Evolutionary conservation across 2,888 invertebrate species (phyloP).

Genomic region (Melanophora roralis): DNA sequence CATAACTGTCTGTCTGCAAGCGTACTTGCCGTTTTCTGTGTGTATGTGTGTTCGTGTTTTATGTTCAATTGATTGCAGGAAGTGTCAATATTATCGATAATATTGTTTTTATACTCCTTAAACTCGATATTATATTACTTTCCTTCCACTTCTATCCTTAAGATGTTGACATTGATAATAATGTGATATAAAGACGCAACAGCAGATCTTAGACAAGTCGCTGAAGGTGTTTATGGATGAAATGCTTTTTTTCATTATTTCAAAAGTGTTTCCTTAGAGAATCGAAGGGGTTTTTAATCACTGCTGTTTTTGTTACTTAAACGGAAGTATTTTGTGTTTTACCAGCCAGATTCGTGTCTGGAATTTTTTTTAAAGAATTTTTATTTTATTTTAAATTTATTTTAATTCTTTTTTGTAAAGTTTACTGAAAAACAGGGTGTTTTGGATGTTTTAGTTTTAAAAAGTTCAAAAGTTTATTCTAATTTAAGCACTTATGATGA

Average conservation of each 20-base stretch:
- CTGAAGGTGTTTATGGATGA: background rate
- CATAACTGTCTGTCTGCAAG: background rate
- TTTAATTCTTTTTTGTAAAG: background rate
- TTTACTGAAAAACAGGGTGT: constrained; percentile 11
- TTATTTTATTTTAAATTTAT: constrained; percentile 35
- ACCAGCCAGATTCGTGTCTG: constrained; percentile 59
- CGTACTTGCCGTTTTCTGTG: background rate
- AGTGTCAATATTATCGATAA: constrained; percentile 68
- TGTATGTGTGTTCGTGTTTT: background rate
- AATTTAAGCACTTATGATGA: no score
- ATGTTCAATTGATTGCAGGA: constrained; percentile 63
- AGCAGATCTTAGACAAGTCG: background rate
- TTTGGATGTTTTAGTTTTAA: background rate
- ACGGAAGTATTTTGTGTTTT: constrained; percentile 62
- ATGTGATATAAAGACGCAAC: constrained; percentile 28
- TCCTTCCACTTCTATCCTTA: background rate
- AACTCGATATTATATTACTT: constrained; percentile 49
- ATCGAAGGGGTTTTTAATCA: constrained; percentile 50
- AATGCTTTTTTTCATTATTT: constrained; percentile 37
- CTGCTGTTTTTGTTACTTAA: constrained; percentile 51
- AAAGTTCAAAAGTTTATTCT: background rate
- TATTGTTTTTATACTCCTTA: constrained; percentile 62
- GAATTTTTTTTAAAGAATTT: constrained; percentile 42
- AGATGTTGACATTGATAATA: constrained; percentile 61
- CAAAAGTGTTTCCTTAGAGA: constrained; percentile 28